phyloP scores from a whole-genome alignment of 2,113 vertebrate species.

The Brachirus orientalis region DNA sequence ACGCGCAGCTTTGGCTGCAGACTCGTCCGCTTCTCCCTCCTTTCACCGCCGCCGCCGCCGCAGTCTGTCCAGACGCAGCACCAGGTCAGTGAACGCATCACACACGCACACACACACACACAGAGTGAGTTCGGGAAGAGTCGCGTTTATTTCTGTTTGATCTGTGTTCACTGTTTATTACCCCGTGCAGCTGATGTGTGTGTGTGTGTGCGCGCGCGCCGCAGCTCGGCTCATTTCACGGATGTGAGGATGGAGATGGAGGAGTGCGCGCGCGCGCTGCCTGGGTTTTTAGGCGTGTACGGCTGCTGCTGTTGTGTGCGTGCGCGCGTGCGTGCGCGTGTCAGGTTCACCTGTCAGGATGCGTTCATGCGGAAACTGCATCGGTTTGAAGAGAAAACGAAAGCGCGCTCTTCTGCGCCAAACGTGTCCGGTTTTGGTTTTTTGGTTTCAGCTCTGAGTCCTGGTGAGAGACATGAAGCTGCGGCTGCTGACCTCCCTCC shows the following conservation, averaged over 20 bases:
- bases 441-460: neutral
- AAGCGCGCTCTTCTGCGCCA: no score
- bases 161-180: neutral
- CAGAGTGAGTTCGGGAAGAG: no score
- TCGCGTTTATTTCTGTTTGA: neutral
- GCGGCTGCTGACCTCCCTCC: no score
- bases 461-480: conserved; percentile 11
- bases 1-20: conserved; percentile 46
- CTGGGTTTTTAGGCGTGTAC: conserved; percentile 20
- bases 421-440: no score
- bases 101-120: conserved; percentile 3
- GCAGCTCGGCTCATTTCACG: neutral
- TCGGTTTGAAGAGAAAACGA: no score
- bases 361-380: neutral
- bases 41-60: conserved; percentile 23
- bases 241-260: conserved; percentile 9
- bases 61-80: conserved; percentile 55
- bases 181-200: neutral
- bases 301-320: neutral
- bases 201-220: neutral
- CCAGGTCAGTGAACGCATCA: conserved; percentile 65
- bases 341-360: conserved; percentile 30
- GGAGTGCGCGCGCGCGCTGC: neutral
- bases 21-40: conserved; percentile 43
- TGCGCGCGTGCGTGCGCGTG: neutral